phyloP scores from a whole-genome alignment of 1,140 invertebrate species.

The Pemphigus obesinymphae region DNA sequence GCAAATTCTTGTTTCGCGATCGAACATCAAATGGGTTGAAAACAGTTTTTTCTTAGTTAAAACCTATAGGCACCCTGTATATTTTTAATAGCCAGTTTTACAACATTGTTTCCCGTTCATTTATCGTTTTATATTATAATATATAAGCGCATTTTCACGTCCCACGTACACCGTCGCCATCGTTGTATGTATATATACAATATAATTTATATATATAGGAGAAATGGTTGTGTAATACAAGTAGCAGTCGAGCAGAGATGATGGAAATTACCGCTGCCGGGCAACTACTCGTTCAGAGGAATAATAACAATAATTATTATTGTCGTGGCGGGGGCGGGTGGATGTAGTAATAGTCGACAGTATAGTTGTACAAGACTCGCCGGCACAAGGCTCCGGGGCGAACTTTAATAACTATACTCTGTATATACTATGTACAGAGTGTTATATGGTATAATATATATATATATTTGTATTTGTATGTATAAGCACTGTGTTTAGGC shows the following conservation, averaged over 20 bases:
- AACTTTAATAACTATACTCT: slow-evolving; percentile 23
- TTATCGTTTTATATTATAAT: neutral
- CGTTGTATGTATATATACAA: neutral
- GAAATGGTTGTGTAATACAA: slow-evolving; percentile 21
- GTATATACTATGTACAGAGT: too few relatives aligned
- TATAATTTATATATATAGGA: neutral
- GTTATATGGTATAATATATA: neutral
- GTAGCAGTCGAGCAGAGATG: neutral
- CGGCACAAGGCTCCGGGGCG: slow-evolving; percentile 16
- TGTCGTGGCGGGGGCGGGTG: neutral
- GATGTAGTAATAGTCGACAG: neutral
- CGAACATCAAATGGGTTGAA: too few relatives aligned
- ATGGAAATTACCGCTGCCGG: neutral
- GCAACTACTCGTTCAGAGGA: slow-evolving; percentile 2
- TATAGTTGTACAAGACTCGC: slow-evolving; percentile 13
- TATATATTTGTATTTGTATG: neutral
- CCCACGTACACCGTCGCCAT: neutral
- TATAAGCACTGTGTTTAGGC: neutral
- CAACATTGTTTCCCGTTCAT: neutral
- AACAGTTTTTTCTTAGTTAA: too few relatives aligned
- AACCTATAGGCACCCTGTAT: too few relatives aligned
- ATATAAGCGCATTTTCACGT: neutral
- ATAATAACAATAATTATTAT: slow-evolving; percentile 30
- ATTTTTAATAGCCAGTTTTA: too few relatives aligned
- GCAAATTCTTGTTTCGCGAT: too few relatives aligned